Evolutionary conservation across 2,888 invertebrate genomes (phyloP).

Genomic region (Sturmia bella): DNA sequence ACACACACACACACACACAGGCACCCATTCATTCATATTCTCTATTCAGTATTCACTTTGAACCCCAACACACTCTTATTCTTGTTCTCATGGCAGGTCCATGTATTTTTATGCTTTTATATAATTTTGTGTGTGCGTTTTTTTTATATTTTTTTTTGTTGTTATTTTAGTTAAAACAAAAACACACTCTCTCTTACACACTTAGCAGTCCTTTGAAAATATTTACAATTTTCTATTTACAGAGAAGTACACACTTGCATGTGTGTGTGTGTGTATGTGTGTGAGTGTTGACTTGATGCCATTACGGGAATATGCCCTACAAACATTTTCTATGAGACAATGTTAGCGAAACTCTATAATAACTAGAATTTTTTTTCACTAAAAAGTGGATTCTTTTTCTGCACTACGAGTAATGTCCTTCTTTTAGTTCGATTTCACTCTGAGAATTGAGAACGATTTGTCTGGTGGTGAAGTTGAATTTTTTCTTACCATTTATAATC

Average conservation of each 20-base stretch:
- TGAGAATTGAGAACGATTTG: too few species aligned
- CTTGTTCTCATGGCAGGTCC: slow-evolving; percentile 5
- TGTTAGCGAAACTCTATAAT: too few species aligned
- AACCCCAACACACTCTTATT: background rate
- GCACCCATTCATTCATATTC: background rate
- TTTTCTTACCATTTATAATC: too few species aligned
- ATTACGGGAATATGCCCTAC: background rate
- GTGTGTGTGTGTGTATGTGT: background rate
- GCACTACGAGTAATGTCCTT: too few species aligned
- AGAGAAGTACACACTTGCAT: background rate
- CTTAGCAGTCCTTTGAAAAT: slow-evolving; percentile 23
- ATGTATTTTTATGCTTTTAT: background rate
- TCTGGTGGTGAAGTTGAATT: too few species aligned
- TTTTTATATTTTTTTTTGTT: background rate
- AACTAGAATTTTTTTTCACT: too few species aligned
- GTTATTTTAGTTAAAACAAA: slow-evolving; percentile 2
- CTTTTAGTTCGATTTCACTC: too few species aligned
- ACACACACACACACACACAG: background rate
- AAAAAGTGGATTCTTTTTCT: too few species aligned
- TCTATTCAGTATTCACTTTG: background rate
- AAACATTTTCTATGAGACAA: too few species aligned
- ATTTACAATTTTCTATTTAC: slow-evolving; percentile 24
- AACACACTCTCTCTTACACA: background rate
- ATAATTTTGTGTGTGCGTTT: background rate
- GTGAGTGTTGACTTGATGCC: slow-evolving; percentile 6